Evolutionary conservation across 2,113 vertebrate genomes (phyloP).

Genomic region (Onychostruthus taczanowskii): DNA sequence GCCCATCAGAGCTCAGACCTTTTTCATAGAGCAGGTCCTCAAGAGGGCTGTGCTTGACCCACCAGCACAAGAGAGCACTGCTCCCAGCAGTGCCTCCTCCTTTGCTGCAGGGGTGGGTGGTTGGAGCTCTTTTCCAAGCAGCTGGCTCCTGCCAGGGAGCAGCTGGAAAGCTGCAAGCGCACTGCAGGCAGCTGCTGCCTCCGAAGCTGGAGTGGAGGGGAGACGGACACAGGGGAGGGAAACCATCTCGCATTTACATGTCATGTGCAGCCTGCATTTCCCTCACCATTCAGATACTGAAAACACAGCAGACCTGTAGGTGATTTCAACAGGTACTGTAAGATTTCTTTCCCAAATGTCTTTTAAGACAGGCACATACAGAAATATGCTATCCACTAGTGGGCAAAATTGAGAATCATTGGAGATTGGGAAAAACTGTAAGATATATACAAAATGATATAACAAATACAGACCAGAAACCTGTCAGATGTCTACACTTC

Average conservation of each 20-base stretch:
- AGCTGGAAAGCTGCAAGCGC: not conserved
- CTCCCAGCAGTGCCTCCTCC: not conserved
- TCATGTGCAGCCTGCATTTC: not conserved
- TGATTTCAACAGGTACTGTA: not conserved
- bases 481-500: not conserved
- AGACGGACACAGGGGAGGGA: not conserved
- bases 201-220: not conserved
- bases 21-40: not conserved
- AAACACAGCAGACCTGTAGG: not conserved
- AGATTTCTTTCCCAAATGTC: not conserved
- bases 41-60: not conserved
- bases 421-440: not conserved
- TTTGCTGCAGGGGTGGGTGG: not conserved
- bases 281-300: not conserved
- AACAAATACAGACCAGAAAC: not conserved
- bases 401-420: not conserved
- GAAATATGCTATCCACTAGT: not conserved
- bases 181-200: not conserved
- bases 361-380: not conserved
- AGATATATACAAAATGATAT: not conserved
- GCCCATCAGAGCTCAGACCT: not conserved
- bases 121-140: not conserved
- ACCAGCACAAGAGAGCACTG: rapidly evolving
- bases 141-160: not conserved
- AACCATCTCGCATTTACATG: not conserved